Conservation (phyloP, 2,113 vertebrate species). For the Crotophaga sulcirostris region DNA sequence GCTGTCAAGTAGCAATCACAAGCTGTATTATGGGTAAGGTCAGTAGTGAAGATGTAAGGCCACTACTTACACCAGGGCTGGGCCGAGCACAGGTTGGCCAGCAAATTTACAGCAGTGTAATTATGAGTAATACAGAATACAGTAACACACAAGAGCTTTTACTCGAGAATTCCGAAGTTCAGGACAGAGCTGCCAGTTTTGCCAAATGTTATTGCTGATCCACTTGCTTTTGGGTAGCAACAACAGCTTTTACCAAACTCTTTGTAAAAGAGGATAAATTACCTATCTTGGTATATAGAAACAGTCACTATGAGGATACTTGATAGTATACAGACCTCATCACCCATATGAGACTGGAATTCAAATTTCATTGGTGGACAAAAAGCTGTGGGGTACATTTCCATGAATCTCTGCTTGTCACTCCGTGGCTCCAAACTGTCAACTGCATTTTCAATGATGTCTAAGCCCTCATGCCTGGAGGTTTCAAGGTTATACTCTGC, state of each 20-base stretch:
- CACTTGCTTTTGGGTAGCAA: neutral
- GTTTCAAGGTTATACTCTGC: constrained; percentile 98
- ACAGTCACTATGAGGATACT: neutral
- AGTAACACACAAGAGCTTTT: neutral
- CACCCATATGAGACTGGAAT: constrained; percentile 97
- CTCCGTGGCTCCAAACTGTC: constrained; percentile 95
- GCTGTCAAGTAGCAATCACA: neutral
- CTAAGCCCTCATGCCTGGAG: constrained; percentile 95
- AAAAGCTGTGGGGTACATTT: constrained; percentile 95
- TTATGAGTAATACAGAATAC: neutral
- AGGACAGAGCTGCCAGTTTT: neutral
- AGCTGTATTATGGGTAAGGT: neutral
- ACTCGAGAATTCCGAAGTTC: neutral
- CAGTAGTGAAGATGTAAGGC: neutral
- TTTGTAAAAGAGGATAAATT: neutral
- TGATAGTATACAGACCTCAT: constrained; percentile 85
- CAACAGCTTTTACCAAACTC: neutral
- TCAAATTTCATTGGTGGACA: constrained; percentile 96
- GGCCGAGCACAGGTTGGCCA: neutral
- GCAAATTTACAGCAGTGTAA: neutral
- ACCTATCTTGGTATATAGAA: neutral
- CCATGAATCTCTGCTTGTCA: constrained; percentile 98
- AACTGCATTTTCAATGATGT: constrained; percentile 98
- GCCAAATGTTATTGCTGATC: neutral
- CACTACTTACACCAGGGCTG: neutral